These are phyloP conservation scores for Pangasius krempfi DNA, from an alignment of 2,797 vertebrate genomes.

Conservation along the genomic window DNA sequence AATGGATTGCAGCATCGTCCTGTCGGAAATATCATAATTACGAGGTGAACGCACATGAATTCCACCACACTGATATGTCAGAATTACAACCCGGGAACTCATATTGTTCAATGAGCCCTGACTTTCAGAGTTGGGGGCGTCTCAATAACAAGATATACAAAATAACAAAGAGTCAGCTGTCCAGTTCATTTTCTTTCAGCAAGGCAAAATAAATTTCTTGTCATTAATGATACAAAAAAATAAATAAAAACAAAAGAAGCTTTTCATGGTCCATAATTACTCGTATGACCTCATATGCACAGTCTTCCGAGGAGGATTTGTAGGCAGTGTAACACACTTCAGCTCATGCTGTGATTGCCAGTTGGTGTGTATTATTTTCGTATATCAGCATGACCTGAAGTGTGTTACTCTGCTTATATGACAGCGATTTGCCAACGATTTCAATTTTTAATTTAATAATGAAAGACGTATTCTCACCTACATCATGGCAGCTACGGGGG, in stretches of 20 bases:
- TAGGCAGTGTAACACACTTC: no score
- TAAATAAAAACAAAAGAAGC: neutral
- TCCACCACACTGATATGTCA: neutral
- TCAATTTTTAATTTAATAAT: no score
- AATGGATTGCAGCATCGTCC: no score
- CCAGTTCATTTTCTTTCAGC: neutral
- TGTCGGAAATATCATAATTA: neutral
- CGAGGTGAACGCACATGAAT: neutral
- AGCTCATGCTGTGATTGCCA: no score
- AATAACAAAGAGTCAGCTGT: neutral
- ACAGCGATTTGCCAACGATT: no score
- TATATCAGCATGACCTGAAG: no score
- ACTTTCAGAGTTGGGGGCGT: neutral
- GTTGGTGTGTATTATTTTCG: no score
- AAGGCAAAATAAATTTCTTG: neutral
- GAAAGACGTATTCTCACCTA: no score
- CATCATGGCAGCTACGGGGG: no score
- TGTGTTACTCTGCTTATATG: no score
- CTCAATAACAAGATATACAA: neutral
- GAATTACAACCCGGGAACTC: neutral
- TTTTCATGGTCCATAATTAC: neutral
- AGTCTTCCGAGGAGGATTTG: neutral
- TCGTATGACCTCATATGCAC: neutral
- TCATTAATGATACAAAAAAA: neutral
- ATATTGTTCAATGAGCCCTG: no score